Percentiles rank a stretch among this genome's conserved stretches.
Evolutionary conservation across 2,888 invertebrate species (phyloP).

Genomic region (Aporophyla lueneburgensis): DNA sequence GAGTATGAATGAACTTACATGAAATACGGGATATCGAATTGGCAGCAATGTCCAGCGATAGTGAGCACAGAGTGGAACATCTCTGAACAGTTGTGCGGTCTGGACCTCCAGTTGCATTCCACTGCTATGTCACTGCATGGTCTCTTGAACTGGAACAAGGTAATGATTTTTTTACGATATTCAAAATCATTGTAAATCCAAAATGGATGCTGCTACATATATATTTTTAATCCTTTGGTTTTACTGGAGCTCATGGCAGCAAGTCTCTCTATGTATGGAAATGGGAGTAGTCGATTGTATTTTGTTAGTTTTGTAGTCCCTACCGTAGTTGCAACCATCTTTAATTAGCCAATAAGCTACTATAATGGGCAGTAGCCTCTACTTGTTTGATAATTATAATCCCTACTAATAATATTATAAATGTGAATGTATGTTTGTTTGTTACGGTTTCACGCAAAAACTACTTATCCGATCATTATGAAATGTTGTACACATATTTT

Average conservation of each 20-base stretch:
- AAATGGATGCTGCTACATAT: no score
- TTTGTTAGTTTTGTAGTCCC: background rate
- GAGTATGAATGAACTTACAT: constrained; percentile 70
- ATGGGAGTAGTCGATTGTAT: no score
- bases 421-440: no score
- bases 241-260: no score
- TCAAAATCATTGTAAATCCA: no score
- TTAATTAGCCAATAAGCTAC: background rate
- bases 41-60: constrained; percentile 81
- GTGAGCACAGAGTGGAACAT: constrained; percentile 81
- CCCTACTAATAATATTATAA: no score
- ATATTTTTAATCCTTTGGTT: no score
- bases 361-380: background rate
- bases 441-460: no score
- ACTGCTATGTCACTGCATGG: constrained; percentile 78
- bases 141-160: constrained; percentile 75
- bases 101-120: constrained; percentile 82
- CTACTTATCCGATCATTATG: no score
- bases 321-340: background rate
- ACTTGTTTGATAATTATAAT: background rate
- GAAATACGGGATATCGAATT: constrained; percentile 82
- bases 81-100: constrained; percentile 73
- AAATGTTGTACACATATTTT: no score
- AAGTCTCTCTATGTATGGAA: no score
- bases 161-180: no score